Evolutionary conservation across 2,113 vertebrate species (phyloP).

Genomic region (Corythornis vintsioides): DNA sequence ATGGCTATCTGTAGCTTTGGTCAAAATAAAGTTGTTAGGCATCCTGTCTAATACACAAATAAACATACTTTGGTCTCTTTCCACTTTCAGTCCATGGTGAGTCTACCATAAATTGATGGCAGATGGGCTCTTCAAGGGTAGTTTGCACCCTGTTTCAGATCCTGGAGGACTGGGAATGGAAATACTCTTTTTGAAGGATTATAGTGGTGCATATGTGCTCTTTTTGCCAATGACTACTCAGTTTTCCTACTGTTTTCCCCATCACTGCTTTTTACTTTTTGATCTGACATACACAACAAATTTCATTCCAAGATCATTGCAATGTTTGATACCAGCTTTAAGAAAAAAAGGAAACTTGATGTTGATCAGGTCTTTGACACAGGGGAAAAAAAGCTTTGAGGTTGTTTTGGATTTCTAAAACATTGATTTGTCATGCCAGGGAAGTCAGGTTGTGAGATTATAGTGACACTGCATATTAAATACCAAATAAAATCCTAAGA

Average conservation of each 20-base stretch:
- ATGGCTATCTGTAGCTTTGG: not conserved
- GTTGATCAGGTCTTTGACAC: not conserved
- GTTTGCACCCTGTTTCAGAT: not conserved
- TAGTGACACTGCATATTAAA: not conserved
- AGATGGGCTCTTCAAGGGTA: not conserved
- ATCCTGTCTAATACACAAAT: not conserved
- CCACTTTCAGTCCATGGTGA: not conserved
- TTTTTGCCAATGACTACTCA: not conserved
- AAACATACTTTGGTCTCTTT: not conserved
- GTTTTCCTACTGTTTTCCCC: not conserved
- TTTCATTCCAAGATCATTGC: not conserved
- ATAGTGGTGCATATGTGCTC: not conserved
- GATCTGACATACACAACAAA: not conserved
- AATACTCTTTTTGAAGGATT: not conserved
- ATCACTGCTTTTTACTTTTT: not conserved
- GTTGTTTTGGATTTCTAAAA: conserved; percentile 1
- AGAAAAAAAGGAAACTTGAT: not conserved
- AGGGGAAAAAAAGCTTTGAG: not conserved
- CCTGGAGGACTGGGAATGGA: not conserved
- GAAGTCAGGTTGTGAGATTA: not conserved
- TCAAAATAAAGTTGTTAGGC: conserved; percentile 8
- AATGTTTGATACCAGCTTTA: not conserved
- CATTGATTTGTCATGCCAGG: not conserved
- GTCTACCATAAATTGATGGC: not conserved
- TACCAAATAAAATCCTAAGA: not conserved